Conservation (phyloP, 2,797 vertebrate genomes). For the Apodemus agrarius region DNA sequence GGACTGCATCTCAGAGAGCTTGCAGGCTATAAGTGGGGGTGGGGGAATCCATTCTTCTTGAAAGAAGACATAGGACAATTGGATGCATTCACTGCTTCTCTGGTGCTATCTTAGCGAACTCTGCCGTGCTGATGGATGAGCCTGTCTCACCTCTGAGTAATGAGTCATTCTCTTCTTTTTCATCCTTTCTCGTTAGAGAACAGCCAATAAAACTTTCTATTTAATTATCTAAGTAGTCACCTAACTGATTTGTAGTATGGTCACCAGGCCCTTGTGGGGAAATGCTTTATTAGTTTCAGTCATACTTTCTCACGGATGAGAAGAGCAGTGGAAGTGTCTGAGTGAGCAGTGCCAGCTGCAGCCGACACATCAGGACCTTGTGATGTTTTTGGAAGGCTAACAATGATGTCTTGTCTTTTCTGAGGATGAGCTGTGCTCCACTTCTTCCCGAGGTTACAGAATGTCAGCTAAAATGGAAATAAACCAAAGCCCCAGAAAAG, state of each 20-base stretch:
- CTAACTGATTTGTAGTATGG: constrained; percentile 65
- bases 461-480: constrained; percentile 58
- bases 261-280: constrained; percentile 69
- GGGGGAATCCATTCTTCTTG: constrained; percentile 72
- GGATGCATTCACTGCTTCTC: constrained; percentile 63
- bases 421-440: constrained; percentile 55
- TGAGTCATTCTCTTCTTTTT: constrained; percentile 30
- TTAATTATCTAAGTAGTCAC: constrained; percentile 75
- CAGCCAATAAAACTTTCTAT: constrained; percentile 67
- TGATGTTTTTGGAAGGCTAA: constrained; percentile 50
- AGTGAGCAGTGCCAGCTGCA: constrained; percentile 41
- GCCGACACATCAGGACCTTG: constrained; percentile 57
- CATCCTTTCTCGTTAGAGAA: constrained; percentile 38
- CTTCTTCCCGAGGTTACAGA: constrained; percentile 57
- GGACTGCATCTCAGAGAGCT: constrained; percentile 65
- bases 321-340: constrained; percentile 48
- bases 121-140: constrained; percentile 58
- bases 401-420: constrained; percentile 65
- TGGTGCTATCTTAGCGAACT: constrained; percentile 67
- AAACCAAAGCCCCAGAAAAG: constrained; percentile 50
- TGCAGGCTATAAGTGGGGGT: constrained; percentile 44
- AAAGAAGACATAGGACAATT: constrained; percentile 78
- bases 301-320: constrained; percentile 51
- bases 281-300: constrained; percentile 69
- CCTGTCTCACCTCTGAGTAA: constrained; percentile 70